Evolutionary conservation across 2,113 vertebrate genomes (phyloP).

Genomic region (Potamarius usumacintae): DNA sequence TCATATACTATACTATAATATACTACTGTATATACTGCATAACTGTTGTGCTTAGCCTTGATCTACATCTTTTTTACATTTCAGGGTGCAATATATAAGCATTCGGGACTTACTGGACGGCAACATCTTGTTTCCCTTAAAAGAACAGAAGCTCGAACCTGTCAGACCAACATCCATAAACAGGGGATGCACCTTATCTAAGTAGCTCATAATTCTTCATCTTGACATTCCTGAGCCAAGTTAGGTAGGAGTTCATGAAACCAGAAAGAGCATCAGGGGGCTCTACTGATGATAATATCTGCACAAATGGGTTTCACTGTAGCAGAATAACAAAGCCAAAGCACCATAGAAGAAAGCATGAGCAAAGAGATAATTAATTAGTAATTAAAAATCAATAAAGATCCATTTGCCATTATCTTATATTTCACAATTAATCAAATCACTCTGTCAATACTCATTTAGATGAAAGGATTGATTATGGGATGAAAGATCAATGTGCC

Average conservation of each 20-base stretch:
- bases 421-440: background rate
- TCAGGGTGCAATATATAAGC: background rate
- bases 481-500: background rate
- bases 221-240: background rate
- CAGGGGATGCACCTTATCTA: background rate
- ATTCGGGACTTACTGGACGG: background rate
- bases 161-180: conserved; percentile 6
- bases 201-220: conserved; percentile 8
- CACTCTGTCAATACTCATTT: background rate
- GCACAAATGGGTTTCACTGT: background rate
- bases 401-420: background rate
- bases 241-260: background rate
- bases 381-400: background rate
- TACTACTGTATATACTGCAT: background rate
- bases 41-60: background rate
- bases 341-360: background rate
- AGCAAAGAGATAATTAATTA: background rate
- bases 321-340: background rate
- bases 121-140: conserved; percentile 19
- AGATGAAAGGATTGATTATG: background rate
- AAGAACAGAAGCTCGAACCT: conserved; percentile 2
- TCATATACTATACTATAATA: background rate
- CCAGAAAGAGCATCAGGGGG: background rate
- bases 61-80: conserved; percentile 4
- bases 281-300: background rate